Base-by-base conservation (phyloP, 1,140 invertebrate genomes). In the Teleopsis dalmanni region DNA sequence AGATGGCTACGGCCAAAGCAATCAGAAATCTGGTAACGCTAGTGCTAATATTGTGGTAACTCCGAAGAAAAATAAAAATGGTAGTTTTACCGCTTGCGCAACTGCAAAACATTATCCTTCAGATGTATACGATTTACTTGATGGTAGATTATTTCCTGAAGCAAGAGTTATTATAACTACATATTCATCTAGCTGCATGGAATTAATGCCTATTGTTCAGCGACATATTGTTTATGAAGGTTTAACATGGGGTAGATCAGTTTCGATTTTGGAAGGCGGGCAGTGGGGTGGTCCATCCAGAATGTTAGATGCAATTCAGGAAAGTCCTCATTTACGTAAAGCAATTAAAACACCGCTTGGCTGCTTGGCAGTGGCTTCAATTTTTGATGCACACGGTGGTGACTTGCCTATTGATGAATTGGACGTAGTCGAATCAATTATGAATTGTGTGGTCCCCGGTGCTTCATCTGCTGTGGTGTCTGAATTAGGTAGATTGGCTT, bases 1-100 rank as follows among this genome's bases (percentile, higher is more conserved):
- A 26, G 78, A 79, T 57, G 76, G 78, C 1, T 76, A 76, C 57
- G n/a, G n/a, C n/a, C n/a, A n/a, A n/a, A 76, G 78, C 54, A 75
- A 46, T 71, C 71, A 41, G 31, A 19, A 37, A 41, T n/a, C 47
- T 48, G 48, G 23, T 47, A 45, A 16, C 19, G n/a, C 38, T 3
- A 19, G 8, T 21, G 38, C 7, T 11, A 41, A 8, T 14, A 18
- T n/a, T 25, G 21, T 8, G 6, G n/a, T 13, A 6, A 18, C 38
- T 11, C 38, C 38, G n/a, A n/a, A 19, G 38, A 41, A 41, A 25
- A 11, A 6, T 9, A 41, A 19, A 25, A 22, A 7, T 8, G 35
- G 35, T 8, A 14, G 35, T 29, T 7, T 29, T n/a, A 37, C 8
- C 16, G n/a, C 16, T 14, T 10, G 18, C 19, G 7, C 47, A 42